Conservation (phyloP, 1,140 invertebrate species). For the Calliphora vicina region DNA sequence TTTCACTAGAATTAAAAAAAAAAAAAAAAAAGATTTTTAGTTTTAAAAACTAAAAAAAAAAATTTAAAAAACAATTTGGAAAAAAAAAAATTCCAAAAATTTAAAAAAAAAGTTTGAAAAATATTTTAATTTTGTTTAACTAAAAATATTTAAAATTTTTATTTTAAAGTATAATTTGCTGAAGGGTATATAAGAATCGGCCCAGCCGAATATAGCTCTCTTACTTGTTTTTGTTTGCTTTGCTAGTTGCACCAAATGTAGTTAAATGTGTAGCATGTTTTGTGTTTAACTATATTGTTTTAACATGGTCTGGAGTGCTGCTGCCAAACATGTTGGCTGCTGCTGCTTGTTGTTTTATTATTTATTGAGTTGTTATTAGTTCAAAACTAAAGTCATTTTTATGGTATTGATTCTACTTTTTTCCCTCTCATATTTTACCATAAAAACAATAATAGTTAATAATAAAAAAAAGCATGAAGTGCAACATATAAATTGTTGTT, state of each 20-base stretch:
- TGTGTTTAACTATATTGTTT: background rate
- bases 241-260: background rate
- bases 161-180: too few species aligned
- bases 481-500: background rate
- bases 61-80: too few species aligned
- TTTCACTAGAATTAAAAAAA: too few species aligned
- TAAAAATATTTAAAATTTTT: too few species aligned
- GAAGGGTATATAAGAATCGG: too few species aligned
- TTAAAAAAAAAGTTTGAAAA: too few species aligned
- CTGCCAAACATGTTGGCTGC: background rate
- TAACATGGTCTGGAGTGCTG: background rate
- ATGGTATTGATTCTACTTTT: background rate
- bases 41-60: too few species aligned
- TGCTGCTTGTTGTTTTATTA: slow-evolving; percentile 34
- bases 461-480: background rate
- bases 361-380: slow-evolving; percentile 39
- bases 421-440: background rate
- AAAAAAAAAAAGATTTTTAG: too few species aligned
- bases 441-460: background rate
- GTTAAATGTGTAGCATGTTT: slow-evolving; percentile 27
- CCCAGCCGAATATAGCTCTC: too few species aligned
- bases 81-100: too few species aligned
- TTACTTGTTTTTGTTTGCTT: too few species aligned
- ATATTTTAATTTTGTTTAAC: too few species aligned
- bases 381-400: background rate